Evolutionary conservation across 2,113 vertebrate species (phyloP).

Genomic region (Epinephelus moara): DNA sequence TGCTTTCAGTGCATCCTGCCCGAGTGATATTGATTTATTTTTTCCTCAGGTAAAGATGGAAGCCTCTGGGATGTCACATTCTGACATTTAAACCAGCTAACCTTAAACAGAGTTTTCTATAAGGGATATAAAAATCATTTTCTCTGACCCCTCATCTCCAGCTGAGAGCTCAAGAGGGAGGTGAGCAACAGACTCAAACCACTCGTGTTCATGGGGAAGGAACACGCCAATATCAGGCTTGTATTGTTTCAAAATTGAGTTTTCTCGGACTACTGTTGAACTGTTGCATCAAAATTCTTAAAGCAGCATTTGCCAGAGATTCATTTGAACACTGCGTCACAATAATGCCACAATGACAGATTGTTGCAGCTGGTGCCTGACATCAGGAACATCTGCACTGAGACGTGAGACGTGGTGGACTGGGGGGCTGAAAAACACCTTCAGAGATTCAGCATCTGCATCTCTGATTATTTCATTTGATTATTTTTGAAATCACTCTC

Average conservation of each 20-base stretch:
- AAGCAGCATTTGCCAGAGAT: neutral
- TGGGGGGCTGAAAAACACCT: too few species aligned
- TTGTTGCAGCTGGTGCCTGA: too few species aligned
- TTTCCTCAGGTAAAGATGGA: neutral
- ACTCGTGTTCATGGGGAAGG: neutral
- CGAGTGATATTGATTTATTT: neutral
- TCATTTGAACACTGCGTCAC: neutral
- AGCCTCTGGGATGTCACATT: neutral
- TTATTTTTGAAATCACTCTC: too few species aligned
- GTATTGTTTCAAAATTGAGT: neutral
- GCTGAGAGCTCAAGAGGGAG: neutral
- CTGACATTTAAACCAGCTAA: slow-evolving; percentile 9
- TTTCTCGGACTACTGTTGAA: neutral
- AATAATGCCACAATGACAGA: neutral
- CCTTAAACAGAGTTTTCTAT: neutral
- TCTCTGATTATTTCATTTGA: too few species aligned
- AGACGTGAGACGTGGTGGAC: too few species aligned
- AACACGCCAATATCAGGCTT: neutral
- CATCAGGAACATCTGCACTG: too few species aligned
- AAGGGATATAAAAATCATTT: neutral
- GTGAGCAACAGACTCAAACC: neutral
- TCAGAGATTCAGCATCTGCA: too few species aligned
- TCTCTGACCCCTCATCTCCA: neutral
- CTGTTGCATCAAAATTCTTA: neutral
- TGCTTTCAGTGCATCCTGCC: neutral